Evolutionary conservation across 2,113 vertebrate genomes (phyloP).

Genomic region (Pterocles orientalis): DNA sequence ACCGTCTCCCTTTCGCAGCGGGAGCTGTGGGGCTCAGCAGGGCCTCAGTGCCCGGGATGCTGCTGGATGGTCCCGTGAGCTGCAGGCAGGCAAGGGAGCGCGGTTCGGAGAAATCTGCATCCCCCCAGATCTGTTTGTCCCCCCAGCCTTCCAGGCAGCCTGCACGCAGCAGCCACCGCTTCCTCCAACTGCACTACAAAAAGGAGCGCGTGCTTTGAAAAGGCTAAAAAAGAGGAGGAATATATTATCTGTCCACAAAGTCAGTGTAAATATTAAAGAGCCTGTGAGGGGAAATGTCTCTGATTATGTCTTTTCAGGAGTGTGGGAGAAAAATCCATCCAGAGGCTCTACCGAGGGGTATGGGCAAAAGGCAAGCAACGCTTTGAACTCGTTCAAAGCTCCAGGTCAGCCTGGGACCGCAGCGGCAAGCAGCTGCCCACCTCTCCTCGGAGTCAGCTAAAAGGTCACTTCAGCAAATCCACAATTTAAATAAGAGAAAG

Average conservation of each 20-base stretch:
- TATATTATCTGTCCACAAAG: conserved; percentile 34
- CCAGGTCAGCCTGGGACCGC: neutral
- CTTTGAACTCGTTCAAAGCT: conserved; percentile 49
- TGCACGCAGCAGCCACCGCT: neutral
- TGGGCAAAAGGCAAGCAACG: neutral
- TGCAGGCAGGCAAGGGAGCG: neutral
- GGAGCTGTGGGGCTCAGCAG: neutral
- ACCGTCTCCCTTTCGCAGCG: neutral
- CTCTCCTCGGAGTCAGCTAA: neutral
- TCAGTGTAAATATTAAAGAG: conserved; percentile 41
- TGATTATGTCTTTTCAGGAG: conserved; percentile 21
- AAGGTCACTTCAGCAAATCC: conserved; percentile 29
- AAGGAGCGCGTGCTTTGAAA: neutral
- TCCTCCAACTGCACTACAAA: neutral
- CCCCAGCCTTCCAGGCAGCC: neutral
- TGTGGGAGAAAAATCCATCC: conserved; percentile 12
- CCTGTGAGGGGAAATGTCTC: neutral
- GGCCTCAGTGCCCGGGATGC: neutral
- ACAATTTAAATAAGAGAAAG: neutral
- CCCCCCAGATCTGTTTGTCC: neutral
- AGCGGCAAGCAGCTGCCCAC: neutral
- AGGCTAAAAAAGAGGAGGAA: conserved; percentile 2
- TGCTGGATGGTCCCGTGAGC: neutral
- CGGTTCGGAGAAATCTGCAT: neutral
- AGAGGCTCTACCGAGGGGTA: neutral